Evolutionary conservation across 2,888 invertebrate genomes (phyloP).

Genomic region (Drosophila kuntzei): DNA sequence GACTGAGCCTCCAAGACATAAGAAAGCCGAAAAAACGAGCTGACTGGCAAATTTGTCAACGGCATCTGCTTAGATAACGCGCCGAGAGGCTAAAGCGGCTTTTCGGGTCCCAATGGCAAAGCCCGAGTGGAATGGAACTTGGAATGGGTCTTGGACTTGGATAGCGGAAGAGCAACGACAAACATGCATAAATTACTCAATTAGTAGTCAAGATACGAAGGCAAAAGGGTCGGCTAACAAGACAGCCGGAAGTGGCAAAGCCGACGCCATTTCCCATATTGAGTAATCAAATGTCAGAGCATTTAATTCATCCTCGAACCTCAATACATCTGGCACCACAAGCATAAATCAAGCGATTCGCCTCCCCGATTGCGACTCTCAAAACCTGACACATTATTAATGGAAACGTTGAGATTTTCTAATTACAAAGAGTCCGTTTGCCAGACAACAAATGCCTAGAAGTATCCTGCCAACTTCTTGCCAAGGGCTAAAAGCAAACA

Average conservation of each 20-base stretch:
- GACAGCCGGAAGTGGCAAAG: conserved; percentile 58
- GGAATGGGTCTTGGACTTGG: conserved; percentile 14
- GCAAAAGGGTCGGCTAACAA: conserved; percentile 48
- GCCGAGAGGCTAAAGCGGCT: conserved; percentile 55
- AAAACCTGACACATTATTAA: conserved; percentile 56
- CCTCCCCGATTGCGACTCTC: conserved; percentile 31
- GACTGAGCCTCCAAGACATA: conserved; percentile 13
- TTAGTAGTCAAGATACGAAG: conserved; percentile 67
- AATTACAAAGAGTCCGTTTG: conserved; percentile 43
- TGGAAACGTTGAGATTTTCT: conserved; percentile 53
- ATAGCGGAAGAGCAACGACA: conserved; percentile 48
- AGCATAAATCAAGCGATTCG: conserved; percentile 46
- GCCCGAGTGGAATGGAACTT: conserved; percentile 23
- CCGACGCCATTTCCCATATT: conserved; percentile 49
- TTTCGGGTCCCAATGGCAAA: conserved; percentile 28
- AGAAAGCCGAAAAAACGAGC: conserved; percentile 41
- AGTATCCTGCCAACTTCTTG: conserved; percentile 4
- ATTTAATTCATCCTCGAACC: conserved; percentile 47
- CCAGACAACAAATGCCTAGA: neutral
- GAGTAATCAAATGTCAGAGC: conserved; percentile 69
- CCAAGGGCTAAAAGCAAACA: conserved; percentile 34
- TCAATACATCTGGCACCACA: neutral
- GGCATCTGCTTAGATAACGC: conserved; percentile 57
- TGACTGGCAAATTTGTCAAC: conserved; percentile 66
- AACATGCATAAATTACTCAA: conserved; percentile 80